Base-by-base conservation (phyloP, 2,888 invertebrate species). In the Drosophila bunnanda region DNA sequence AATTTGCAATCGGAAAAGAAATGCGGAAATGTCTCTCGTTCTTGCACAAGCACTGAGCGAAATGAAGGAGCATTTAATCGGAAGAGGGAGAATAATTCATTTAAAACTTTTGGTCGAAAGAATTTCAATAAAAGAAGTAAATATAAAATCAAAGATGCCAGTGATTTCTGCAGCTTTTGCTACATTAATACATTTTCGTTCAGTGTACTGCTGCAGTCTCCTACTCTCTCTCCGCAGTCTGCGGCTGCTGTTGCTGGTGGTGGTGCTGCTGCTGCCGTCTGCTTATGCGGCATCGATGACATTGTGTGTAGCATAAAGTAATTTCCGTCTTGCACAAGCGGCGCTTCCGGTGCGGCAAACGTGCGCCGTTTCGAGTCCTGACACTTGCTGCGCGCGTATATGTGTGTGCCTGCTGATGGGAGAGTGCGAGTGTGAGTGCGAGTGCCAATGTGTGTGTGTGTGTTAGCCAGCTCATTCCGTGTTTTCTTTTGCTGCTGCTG, bases 281-380 rank as follows among this genome's bases (percentile, higher is more conserved):
- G 83, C 85, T 89, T 86, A 86, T 86, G 89, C 85, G 87, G 89
- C 90, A 89, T 88, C 89, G 89, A 88, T 88, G 87, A 89, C 90
- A 89, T 89, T 89, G 89, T 88, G 86, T 89, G 84, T 84, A 89
- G 88, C 87, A 89, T 88, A 89, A 88, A 88, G 87, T 87, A 89
- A 89, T 89, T 87, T 89, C 89, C 87, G 89, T 72, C 89, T 89
- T 88, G 89, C 88, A 86, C 89, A 89, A 86, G 89, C 86, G 78
- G 86, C 75, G 79, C 78, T 88, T 86, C 89, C 86, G 86, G 88
- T 86, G 86, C 89, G 89, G 84, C 89, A 85, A 89, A 86, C 86
- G 89, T 89, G 87, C 81, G 67, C 67, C 67, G 67, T 39, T 67
- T 56, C 72, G 52, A 78, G 75, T 70, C 59, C 86, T 80, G 88